These are phyloP conservation scores for Whitmania pigra DNA, from an alignment of 1,140 invertebrate species.

Conservation along the genomic window DNA sequence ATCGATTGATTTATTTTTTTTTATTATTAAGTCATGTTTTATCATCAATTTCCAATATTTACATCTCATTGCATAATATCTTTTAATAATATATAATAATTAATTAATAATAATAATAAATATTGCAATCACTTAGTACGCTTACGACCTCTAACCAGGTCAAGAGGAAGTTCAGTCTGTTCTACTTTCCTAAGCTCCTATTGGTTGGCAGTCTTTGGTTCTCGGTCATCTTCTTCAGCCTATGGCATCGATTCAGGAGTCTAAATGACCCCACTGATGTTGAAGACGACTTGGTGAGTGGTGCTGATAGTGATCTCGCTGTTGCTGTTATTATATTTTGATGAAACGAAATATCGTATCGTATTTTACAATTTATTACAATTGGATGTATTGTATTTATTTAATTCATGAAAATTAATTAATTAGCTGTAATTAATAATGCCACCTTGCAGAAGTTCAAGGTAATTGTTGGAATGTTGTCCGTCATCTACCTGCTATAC, in stretches of 20 bases:
- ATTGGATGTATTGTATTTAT: too few relatives aligned
- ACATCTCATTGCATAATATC: too few relatives aligned
- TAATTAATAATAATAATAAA: not conserved
- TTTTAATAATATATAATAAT: too few relatives aligned
- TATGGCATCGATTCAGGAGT: conserved; percentile 78
- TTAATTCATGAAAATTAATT: not conserved
- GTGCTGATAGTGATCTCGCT: not conserved
- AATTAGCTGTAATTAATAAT: too few relatives aligned
- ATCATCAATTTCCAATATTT: too few relatives aligned
- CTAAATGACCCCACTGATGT: conserved; percentile 63
- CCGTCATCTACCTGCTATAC: conserved; percentile 71
- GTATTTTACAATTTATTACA: too few relatives aligned
- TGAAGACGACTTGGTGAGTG: not conserved
- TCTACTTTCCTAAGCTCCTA: conserved; percentile 80
- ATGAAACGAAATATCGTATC: too few relatives aligned
- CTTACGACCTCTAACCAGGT: conserved; percentile 52
- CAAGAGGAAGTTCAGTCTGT: conserved; percentile 65
- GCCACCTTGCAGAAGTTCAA: conserved; percentile 45
- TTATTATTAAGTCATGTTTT: too few relatives aligned
- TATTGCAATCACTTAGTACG: not conserved
- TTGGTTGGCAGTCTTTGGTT: conserved; percentile 77
- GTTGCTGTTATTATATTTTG: too few relatives aligned
- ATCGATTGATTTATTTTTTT: too few relatives aligned
- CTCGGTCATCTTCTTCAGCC: conserved; percentile 66
- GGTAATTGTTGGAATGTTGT: conserved; percentile 72